phyloP scores from a whole-genome alignment of 2,113 vertebrate genomes.

The Centrocercus urophasianus region DNA sequence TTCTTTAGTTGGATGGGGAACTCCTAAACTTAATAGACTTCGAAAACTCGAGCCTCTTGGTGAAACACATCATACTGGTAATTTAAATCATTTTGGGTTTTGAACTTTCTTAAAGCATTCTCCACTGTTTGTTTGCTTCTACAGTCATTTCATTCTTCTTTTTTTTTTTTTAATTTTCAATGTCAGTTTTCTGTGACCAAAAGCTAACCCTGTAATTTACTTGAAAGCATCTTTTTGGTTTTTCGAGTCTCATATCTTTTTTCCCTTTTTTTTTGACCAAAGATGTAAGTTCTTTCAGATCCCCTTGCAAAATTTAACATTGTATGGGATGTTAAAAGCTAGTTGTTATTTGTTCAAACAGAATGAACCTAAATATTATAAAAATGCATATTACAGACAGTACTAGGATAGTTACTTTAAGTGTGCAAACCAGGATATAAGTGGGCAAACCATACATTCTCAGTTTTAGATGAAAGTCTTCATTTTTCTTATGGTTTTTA shows the following conservation, averaged over 20 bases:
- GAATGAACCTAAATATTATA: background rate
- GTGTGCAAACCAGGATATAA: background rate
- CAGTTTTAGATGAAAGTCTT: background rate
- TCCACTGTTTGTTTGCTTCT: slow-evolving; percentile 51
- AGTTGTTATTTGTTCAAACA: background rate
- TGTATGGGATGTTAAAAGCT: background rate
- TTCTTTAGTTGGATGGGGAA: slow-evolving; percentile 84
- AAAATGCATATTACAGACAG: background rate
- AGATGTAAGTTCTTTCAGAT: background rate
- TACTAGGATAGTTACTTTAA: background rate
- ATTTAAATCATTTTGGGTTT: slow-evolving; percentile 6
- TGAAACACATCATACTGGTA: slow-evolving; percentile 84
- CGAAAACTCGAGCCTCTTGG: slow-evolving; percentile 85
- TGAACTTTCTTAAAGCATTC: slow-evolving; percentile 49
- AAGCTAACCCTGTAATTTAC: slow-evolving; percentile 5
- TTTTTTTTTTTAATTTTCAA: background rate
- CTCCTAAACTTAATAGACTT: slow-evolving; percentile 84
- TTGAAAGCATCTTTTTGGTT: slow-evolving; percentile 68
- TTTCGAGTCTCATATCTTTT: background rate
- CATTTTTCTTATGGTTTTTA: background rate
- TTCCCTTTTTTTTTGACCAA: background rate
- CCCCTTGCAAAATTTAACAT: background rate
- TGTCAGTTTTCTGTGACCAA: background rate
- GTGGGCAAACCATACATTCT: background rate
- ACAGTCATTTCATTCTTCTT: slow-evolving; percentile 32